Evolutionary conservation across 1,140 invertebrate genomes (phyloP).

Genomic region (Ectropis grisescens): DNA sequence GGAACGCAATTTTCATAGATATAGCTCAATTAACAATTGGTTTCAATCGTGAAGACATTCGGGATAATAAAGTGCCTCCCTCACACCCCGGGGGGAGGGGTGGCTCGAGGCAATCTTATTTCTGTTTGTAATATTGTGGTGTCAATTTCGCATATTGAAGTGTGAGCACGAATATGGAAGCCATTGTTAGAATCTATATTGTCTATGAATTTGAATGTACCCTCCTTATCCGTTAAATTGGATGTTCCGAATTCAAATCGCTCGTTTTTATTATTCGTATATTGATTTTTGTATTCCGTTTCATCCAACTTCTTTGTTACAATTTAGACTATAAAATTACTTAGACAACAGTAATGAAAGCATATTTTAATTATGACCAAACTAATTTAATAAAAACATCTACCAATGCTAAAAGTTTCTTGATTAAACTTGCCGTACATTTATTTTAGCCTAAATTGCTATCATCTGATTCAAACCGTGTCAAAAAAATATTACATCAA

Average conservation of each 20-base stretch:
- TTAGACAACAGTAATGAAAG: too few relatives aligned
- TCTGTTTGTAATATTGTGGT: constrained; percentile 68
- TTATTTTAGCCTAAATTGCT: too few relatives aligned
- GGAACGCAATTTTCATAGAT: constrained; percentile 64
- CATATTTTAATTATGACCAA: too few relatives aligned
- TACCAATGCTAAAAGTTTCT: too few relatives aligned
- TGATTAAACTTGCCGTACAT: too few relatives aligned
- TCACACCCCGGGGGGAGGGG: constrained; percentile 24
- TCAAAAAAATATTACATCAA: too few relatives aligned
- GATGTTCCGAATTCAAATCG: constrained; percentile 7
- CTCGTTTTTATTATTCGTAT: constrained; percentile 14
- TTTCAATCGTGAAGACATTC: constrained; percentile 66
- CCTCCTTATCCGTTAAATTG: too few relatives aligned
- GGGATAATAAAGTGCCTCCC: constrained; percentile 56
- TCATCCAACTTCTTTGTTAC: too few relatives aligned
- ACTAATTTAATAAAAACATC: too few relatives aligned
- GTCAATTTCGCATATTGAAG: constrained; percentile 66
- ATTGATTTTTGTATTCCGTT: too few relatives aligned
- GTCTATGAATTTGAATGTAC: constrained; percentile 37
- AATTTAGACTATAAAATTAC: too few relatives aligned
- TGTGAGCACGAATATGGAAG: constrained; percentile 42
- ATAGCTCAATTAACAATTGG: constrained; percentile 68
- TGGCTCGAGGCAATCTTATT: constrained; percentile 57
- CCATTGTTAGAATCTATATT: constrained; percentile 35
- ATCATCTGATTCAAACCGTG: too few relatives aligned